Percentiles rank a stretch among this genome's conserved stretches.
Conservation (phyloP, 1,140 invertebrate species). For the Reticulitermes speratus region DNA sequence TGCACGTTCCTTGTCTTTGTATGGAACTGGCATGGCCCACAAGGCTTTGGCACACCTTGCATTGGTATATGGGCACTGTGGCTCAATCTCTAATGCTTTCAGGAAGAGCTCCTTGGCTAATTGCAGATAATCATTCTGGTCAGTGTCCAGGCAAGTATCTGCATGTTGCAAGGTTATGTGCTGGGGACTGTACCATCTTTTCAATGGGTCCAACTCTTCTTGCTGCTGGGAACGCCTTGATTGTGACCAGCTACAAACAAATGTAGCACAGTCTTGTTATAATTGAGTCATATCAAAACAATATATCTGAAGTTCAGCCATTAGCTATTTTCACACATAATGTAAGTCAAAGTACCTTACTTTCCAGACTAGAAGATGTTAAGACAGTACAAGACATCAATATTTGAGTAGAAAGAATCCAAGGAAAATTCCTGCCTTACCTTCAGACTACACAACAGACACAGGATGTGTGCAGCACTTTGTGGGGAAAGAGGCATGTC, state of each 20-base stretch:
- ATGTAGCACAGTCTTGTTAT: too few relatives aligned
- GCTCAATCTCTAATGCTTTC: neutral
- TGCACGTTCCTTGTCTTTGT: conserved; percentile 23
- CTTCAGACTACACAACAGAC: too few relatives aligned
- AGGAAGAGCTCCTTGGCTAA: neutral
- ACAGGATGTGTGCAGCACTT: too few relatives aligned
- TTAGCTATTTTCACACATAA: too few relatives aligned
- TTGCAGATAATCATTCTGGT: neutral
- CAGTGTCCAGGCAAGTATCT: neutral
- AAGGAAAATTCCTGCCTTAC: too few relatives aligned
- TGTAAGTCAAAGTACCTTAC: too few relatives aligned
- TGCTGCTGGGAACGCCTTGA: neutral
- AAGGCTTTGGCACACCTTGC: conserved; percentile 29
- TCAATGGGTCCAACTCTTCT: neutral
- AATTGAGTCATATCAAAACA: too few relatives aligned
- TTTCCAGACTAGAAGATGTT: too few relatives aligned
- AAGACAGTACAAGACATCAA: too few relatives aligned
- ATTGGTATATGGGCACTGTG: conserved; percentile 23
- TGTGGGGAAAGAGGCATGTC: too few relatives aligned
- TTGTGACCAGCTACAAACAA: neutral
- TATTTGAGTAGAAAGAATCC: too few relatives aligned
- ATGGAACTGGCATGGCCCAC: conserved; percentile 22
- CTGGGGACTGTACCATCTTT: neutral
- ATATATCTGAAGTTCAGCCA: too few relatives aligned
- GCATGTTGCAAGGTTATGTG: neutral